Evolutionary conservation across 2,113 vertebrate species (phyloP).

Genomic region (Corythoichthys haematopterus): DNA sequence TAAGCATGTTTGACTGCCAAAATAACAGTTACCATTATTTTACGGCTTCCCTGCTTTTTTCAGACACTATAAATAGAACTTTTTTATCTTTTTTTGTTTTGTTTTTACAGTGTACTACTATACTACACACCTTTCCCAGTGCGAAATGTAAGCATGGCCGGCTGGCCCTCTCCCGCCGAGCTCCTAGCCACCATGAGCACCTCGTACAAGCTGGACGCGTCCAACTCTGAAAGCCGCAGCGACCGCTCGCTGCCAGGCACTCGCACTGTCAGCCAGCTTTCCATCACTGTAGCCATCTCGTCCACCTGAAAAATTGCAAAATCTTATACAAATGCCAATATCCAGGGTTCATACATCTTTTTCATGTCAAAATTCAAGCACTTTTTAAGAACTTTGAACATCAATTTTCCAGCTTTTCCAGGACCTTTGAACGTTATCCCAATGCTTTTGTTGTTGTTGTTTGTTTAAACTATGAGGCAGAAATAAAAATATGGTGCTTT

Average conservation of each 20-base stretch:
- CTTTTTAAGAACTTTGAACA: too few relatives aligned
- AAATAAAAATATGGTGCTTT: too few relatives aligned
- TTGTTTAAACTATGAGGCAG: too few relatives aligned
- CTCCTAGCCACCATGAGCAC: constrained; percentile 95
- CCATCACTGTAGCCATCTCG: constrained; percentile 69
- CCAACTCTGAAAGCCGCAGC: constrained; percentile 84
- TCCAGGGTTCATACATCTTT: not conserved
- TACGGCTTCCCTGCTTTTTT: too few relatives aligned
- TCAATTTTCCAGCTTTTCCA: too few relatives aligned
- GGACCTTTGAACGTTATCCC: too few relatives aligned
- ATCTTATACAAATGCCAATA: constrained; percentile 8
- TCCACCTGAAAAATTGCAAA: constrained; percentile 77
- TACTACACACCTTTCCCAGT: constrained; percentile 84
- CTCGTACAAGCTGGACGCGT: constrained; percentile 91
- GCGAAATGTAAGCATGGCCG: constrained; percentile 96
- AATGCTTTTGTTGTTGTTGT: too few relatives aligned
- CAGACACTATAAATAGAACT: too few relatives aligned
- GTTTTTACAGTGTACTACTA: not conserved
- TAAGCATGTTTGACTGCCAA: too few relatives aligned
- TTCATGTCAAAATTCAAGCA: too few relatives aligned
- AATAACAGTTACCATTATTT: too few relatives aligned
- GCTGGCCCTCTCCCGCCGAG: constrained; percentile 84
- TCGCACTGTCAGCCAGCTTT: constrained; percentile 86
- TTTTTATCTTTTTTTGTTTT: too few relatives aligned
- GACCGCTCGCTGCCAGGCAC: constrained; percentile 93